Conservation (phyloP, 2,113 vertebrate genomes). For the Phalacrocorax brasilianus region DNA sequence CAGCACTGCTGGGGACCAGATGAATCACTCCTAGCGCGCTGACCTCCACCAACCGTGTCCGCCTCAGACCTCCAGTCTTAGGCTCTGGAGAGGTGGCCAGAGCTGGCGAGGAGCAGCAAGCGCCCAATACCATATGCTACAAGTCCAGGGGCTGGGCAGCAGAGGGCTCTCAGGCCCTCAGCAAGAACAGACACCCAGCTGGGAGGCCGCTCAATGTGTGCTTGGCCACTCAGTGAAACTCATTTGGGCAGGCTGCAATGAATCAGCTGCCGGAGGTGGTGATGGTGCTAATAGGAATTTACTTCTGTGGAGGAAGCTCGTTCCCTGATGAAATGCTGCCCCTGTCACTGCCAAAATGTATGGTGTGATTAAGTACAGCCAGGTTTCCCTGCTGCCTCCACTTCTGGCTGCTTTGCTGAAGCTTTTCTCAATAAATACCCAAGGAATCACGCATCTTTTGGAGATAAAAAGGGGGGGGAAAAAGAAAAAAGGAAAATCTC, state of each 20-base stretch:
- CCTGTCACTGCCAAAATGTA: background rate
- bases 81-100: background rate
- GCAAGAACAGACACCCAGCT: background rate
- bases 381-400: background rate
- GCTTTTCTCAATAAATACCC: background rate
- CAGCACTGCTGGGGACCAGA: background rate
- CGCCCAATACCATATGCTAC: accelerated
- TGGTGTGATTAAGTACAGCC: background rate
- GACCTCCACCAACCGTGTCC: accelerated
- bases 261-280: background rate
- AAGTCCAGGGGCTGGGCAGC: background rate
- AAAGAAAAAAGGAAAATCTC: background rate
- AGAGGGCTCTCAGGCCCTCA: background rate
- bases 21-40: background rate
- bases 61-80: background rate
- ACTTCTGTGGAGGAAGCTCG: background rate
- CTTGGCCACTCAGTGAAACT: background rate
- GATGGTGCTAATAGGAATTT: background rate
- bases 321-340: background rate
- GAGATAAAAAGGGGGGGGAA: no score
- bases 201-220: background rate
- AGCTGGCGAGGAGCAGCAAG: no score
- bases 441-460: background rate
- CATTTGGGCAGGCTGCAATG: background rate
- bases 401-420: background rate